Evolutionary conservation across 2,113 vertebrate genomes (phyloP).

Genomic region (Climacteris rufus): DNA sequence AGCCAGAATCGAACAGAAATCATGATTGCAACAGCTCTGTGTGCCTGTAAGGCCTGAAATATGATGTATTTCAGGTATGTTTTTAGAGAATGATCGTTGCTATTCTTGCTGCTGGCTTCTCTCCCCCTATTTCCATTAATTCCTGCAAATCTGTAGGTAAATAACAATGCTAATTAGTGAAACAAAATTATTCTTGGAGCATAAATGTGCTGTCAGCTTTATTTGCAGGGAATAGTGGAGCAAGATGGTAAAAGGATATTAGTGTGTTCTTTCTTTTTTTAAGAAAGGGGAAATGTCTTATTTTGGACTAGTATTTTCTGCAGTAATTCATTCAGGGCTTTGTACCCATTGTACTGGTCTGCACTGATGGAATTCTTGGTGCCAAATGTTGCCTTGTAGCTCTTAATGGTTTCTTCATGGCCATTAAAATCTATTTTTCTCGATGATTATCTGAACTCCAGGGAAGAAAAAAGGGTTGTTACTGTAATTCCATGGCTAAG

Average conservation of each 20-base stretch:
- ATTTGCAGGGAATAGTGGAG: background rate
- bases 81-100: background rate
- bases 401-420: background rate
- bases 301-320: background rate
- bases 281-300: background rate
- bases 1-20: background rate
- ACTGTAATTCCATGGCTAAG: background rate
- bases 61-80: rapidly evolving
- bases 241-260: background rate
- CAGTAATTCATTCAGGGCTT: background rate
- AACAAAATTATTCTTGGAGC: background rate
- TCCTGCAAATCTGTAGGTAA: background rate
- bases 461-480: background rate
- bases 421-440: background rate
- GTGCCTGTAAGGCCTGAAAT: background rate
- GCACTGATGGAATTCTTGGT: background rate
- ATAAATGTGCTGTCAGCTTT: background rate
- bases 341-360: background rate
- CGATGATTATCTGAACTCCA: background rate
- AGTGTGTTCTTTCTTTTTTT: rapidly evolving
- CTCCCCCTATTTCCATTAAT: background rate
- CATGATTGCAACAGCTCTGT: background rate
- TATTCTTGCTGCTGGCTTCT: background rate
- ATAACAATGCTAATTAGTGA: background rate
- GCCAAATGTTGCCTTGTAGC: background rate